phyloP scores from a whole-genome alignment of 1,140 invertebrate genomes.

The Gonioctena quinquepunctata region DNA sequence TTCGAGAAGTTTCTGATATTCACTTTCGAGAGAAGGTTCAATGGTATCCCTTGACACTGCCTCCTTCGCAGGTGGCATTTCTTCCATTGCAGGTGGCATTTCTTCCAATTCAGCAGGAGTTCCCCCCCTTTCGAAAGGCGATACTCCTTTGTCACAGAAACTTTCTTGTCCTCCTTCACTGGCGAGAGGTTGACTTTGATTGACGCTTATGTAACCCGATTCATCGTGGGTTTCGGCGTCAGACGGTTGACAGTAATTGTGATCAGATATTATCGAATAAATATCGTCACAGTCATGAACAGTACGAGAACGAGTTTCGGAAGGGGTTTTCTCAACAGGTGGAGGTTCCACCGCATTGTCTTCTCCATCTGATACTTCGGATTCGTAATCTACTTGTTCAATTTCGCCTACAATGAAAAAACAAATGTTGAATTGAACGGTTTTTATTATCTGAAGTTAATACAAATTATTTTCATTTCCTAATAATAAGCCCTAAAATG shows the following conservation, averaged over 20 bases:
- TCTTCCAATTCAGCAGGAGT: not conserved
- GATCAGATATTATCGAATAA: not conserved
- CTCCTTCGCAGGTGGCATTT: not conserved
- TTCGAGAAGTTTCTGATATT: not conserved
- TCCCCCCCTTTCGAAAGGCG: not conserved
- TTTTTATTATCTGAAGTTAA: too few species aligned
- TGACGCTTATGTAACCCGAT: not conserved
- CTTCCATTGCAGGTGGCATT: not conserved
- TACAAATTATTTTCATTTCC: too few species aligned
- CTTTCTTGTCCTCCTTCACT: not conserved
- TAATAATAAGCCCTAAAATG: too few species aligned
- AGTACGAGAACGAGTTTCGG: not conserved
- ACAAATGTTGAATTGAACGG: too few species aligned
- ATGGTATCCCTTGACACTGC: not conserved
- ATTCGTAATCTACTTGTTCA: slow-evolving; percentile 20
- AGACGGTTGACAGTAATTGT: not conserved
- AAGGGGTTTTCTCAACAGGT: not conserved
- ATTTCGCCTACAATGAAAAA: slow-evolving; percentile 27
- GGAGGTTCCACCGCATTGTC: not conserved
- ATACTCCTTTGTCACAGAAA: not conserved
- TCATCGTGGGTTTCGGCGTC: not conserved
- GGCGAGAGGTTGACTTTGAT: not conserved
- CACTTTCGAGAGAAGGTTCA: not conserved
- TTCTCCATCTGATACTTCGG: slow-evolving; percentile 15
- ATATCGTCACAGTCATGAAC: not conserved